Evolutionary conservation across 2,888 invertebrate species (phyloP), one percentile per base, ranked within the genome.

Genomic region (Lordiphosa andalusiaca): DNA sequence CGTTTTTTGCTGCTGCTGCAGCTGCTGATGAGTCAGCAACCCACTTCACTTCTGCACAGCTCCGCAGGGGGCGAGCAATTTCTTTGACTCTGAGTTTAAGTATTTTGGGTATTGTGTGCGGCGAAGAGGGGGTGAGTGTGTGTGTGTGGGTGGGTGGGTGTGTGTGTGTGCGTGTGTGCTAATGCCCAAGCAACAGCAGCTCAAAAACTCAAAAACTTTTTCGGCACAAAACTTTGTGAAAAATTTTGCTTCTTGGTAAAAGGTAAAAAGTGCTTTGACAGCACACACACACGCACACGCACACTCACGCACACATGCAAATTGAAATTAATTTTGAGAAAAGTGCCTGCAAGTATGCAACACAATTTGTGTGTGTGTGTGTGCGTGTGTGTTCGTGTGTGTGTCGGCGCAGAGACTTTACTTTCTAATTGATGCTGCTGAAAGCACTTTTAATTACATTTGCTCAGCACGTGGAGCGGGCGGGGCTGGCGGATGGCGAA

Each of bases 391-490:
- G 25, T 59, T 69, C 67, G 21, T 33, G n/a, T 37, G 25, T 65
- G 13, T 44, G 30, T 49, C 16, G 61, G 52, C 48, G 46, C 51
- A 51, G 9, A 41, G 42, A 53, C 49, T 67, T 56, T 60, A 58
- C 71, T 59, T 68, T 69, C 80, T 78, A 82, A 76, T 76, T 76
- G 75, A 76, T 64, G 83, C 54, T 64, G 78, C 71, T 74, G 69
- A 82, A 78, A 78, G 72, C 75, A 58, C 71, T 82, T 76, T 82
- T 78, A 76, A 76, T 76, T 76, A 76, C 75, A 82, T 82, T 82
- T 82, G 58, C 67, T 41, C 47, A 39, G 64, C 39, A 30, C n/a
- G 47, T 39, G 33, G 25, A 9, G 6, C 2, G 23, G 23, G 16
- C 12, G 23, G 10, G 25, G 16, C 3, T 4, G 30, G 42, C 30